These are phyloP conservation scores for Leptarthrus brevirostris DNA, from an alignment of 2,888 invertebrate species.

Conservation along the genomic window DNA sequence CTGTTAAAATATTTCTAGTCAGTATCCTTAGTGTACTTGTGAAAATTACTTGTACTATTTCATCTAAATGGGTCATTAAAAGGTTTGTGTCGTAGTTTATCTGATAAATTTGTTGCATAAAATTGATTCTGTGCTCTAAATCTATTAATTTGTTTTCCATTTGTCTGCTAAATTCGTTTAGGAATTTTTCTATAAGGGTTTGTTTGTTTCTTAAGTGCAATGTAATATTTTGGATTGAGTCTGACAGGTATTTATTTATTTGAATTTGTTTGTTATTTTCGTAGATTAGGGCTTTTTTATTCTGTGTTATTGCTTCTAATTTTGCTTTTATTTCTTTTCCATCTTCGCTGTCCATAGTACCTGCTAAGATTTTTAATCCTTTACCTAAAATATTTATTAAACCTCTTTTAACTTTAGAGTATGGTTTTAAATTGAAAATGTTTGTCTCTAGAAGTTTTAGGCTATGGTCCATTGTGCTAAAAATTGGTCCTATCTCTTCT, in stretches of 20 bases:
- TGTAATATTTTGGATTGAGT: conserved; percentile 14
- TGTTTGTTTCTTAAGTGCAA: background rate
- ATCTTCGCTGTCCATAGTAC: too few species aligned
- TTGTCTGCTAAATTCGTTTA: background rate
- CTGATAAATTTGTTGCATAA: background rate
- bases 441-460: background rate
- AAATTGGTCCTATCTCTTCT: too few species aligned
- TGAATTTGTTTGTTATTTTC: too few species aligned
- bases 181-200: background rate
- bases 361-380: background rate
- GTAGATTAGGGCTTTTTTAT: too few species aligned
- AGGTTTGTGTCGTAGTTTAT: conserved; percentile 2
- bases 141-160: background rate
- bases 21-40: conserved; percentile 7
- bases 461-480: background rate
- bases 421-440: background rate
- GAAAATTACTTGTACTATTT: background rate
- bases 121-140: background rate
- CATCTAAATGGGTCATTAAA: background rate
- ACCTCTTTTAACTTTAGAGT: too few species aligned
- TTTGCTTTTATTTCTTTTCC: too few species aligned
- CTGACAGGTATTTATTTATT: background rate
- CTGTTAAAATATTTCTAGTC: background rate
- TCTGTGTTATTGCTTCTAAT: too few species aligned
- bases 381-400: too few species aligned